Evolutionary conservation across 2,113 vertebrate species (phyloP), one percentile per base, ranked within the genome.

Genomic region (Lontra canadensis): DNA sequence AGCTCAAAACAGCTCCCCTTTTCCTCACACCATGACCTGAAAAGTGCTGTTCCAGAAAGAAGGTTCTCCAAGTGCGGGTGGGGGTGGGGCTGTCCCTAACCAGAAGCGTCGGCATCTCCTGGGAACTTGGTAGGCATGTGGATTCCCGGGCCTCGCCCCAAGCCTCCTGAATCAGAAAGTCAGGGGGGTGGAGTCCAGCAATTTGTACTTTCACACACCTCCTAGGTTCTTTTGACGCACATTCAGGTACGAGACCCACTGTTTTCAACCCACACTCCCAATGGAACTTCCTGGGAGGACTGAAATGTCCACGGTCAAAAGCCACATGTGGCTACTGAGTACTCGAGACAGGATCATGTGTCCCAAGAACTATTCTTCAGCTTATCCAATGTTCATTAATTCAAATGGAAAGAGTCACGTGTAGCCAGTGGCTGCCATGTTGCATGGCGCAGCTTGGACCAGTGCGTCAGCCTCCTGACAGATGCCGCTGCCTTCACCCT

Each of bases 151-250:
- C 8, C 31, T 52, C 26, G 12, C 23, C 49, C 17, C 42, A 36
- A 74, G 20, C 13, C 39, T 88, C 82, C 23, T n/a, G 31, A 85
- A 12, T 18, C 4, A 4, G 59, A 44, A 69, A 59, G 34, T 73
- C 21, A 10, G n/a, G 15, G 15, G n/a, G 67, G 0, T 6, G 36
- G 39, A 79, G 34, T n/a, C 39, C 44, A 44, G n/a, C 1, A 14
- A 47, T 6, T 5, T 9, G 44, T 11, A 8, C 2, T 23, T n/a
- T 29, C 65, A 85, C 34, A n/a, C 0, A 0, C 3, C 76, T 47
- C 42, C 39, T n/a, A 42, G 31, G 14, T 69, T 47, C 69, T 42
- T 42, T 81, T 23, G 34, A 61, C 3, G 6, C 17, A 21, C 6
- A 5, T 42, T 85, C 29, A 52, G 3, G 29, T 11, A 13, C 7